Evolutionary conservation across 2,113 vertebrate species (phyloP).

Genomic region (Salvelinus sp.): DNA sequence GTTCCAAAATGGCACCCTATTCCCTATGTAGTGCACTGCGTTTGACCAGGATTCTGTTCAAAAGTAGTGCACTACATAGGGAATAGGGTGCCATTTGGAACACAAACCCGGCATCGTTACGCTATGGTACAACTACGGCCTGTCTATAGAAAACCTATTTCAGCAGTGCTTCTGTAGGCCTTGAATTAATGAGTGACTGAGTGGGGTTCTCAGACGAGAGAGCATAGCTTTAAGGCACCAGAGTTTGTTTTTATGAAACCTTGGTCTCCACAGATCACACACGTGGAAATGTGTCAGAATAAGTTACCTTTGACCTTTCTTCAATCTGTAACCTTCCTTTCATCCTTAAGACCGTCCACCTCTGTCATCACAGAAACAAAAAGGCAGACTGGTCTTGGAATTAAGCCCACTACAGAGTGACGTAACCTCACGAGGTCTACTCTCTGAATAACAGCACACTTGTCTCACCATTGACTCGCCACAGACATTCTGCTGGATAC

Average conservation of each 20-base stretch:
- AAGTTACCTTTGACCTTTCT: too few relatives aligned
- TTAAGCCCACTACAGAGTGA: not conserved
- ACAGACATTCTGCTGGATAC: not conserved
- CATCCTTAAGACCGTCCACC: not conserved
- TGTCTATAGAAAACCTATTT: too few relatives aligned
- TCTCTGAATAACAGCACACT: not conserved
- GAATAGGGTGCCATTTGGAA: too few relatives aligned
- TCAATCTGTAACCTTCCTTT: not conserved
- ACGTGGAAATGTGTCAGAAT: not conserved
- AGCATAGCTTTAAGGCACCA: not conserved
- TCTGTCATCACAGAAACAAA: not conserved
- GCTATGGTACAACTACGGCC: too few relatives aligned
- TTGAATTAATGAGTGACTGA: too few relatives aligned
- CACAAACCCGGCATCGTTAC: rapidly evolving
- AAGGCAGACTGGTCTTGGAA: not conserved
- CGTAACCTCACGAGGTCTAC: not conserved
- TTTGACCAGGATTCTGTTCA: too few relatives aligned
- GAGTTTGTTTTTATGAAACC: not conserved
- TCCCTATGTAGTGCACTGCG: too few relatives aligned
- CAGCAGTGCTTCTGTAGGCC: too few relatives aligned
- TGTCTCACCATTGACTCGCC: not conserved
- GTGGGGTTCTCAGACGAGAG: too few relatives aligned
- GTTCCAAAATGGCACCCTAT: too few relatives aligned
- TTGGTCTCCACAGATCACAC: not conserved
- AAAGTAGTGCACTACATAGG: too few relatives aligned